These are phyloP conservation scores for Pterocles burchelli DNA, from an alignment of 2,113 vertebrate species.

Conservation along the genomic window DNA sequence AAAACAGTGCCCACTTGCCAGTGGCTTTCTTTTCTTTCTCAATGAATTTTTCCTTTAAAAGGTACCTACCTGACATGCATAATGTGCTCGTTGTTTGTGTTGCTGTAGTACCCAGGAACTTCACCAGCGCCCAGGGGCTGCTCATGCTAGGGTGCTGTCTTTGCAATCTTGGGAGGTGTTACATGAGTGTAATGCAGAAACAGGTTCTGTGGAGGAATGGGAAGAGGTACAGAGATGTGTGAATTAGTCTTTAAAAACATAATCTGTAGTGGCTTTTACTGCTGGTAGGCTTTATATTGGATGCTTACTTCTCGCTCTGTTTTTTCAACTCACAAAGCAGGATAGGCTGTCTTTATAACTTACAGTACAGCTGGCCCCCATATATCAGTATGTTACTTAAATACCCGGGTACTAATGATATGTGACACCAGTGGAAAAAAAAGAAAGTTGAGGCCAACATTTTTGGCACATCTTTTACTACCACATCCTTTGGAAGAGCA, in stretches of 20 bases:
- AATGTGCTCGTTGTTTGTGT: neutral
- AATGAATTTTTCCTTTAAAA: neutral
- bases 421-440: constrained; percentile 35
- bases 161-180: neutral
- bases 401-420: constrained; percentile 43
- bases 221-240: neutral
- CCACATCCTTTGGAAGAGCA: neutral
- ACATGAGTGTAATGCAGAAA: neutral
- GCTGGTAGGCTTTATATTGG: neutral
- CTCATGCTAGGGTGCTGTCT: rapidly evolving
- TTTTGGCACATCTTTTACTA: constrained; percentile 7
- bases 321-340: neutral
- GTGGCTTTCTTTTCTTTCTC: neutral
- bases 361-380: constrained; percentile 9
- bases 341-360: constrained; percentile 4
- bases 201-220: neutral
- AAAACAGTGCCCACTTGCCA: neutral
- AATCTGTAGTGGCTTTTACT: neutral
- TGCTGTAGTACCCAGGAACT: neutral
- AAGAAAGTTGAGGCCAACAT: constrained; percentile 18
- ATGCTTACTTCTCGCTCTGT: neutral
- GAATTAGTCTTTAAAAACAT: neutral
- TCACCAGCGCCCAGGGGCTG: neutral
- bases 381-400: constrained; percentile 10
- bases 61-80: neutral